Evolutionary conservation across 2,888 invertebrate species (phyloP), one percentile per base, ranked within the genome.

Genomic region (Danaus chrysippus): DNA sequence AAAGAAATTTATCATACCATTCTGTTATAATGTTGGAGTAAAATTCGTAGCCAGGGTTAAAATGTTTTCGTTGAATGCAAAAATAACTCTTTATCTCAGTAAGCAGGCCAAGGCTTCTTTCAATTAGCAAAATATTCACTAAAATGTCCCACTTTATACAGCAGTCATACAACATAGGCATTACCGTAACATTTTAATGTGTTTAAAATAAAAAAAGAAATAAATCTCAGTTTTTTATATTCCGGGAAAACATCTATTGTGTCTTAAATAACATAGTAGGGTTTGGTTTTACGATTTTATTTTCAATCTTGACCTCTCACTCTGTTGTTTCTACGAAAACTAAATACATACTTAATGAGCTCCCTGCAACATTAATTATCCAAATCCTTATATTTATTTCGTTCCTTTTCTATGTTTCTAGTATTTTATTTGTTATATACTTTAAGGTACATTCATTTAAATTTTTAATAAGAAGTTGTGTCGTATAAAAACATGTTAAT

Each of bases 1-100:
- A 34, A 34, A 34, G 2, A 34, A 34, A 34, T 5, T 34, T 34
- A 34, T 34, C 3, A 34, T 34, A 34, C 23, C 23, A 34, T 34
- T 34, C 2, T 34, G 2, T 34, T 34, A 3, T 3, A 34, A 34
- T 34, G 23, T 34, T 8, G 23, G 23, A 34, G 23, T 34, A 6
- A 34, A 34, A 34, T 34, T 34, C 23, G 2, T 34, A 34, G 23
- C 23, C 23, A 34, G 23, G 23, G 23, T 34, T 34, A 8, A 34
- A 49, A 49, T 17, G 42, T 34, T 65, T 65, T 56, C 2, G 58
- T 56, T 61, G 46, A 23, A 56, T 53, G 49, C 54, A 53, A 60
- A 58, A 52, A 59, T 62, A 59, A 58, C 58, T 65, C 55, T 62
- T 59, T 62, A 62, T 58, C 56, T 62, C 60, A 44, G 60, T 65